Conservation (phyloP, 2,113 vertebrate species). For the Chiloscyllium plagiosum region DNA sequence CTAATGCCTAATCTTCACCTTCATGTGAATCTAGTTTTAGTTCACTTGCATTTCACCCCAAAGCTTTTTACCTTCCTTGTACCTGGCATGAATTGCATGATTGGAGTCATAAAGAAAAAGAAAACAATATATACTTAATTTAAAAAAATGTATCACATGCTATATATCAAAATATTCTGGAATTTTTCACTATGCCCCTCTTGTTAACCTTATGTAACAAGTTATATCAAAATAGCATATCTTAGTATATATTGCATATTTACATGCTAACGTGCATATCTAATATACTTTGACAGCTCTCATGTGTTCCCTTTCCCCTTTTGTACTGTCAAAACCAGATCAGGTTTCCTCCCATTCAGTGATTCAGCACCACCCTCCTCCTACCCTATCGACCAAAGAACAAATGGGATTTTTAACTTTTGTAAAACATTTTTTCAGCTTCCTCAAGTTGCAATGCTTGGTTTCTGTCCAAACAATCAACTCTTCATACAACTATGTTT, state of each 20-base stretch:
- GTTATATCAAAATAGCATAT: not conserved
- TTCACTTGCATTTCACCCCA: not conserved
- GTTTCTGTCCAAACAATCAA: conserved; percentile 29
- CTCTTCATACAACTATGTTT: conserved; percentile 17
- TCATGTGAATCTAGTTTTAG: not conserved
- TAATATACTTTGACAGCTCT: conserved; percentile 1
- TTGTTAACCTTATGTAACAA: not conserved
- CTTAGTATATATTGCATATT: not conserved
- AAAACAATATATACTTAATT: not conserved
- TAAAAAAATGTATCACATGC: not conserved
- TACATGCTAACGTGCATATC: not conserved
- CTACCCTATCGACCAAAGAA: not conserved
- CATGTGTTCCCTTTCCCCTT: conserved; percentile 1
- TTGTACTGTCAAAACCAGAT: conserved; percentile 24
- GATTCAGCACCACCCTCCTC: conserved; percentile 18
- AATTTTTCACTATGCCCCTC: not conserved
- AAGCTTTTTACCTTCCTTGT: not conserved
- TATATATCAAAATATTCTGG: not conserved
- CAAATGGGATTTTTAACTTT: conserved; percentile 30
- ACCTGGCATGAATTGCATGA: not conserved
- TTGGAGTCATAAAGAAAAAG: not conserved
- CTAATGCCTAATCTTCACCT: not conserved
- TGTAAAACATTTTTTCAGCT: not conserved
- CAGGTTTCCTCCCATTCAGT: conserved; percentile 28
- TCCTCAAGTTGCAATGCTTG: conserved; percentile 16